Conservation (phyloP, 1,140 invertebrate species). For the Andrena cerasifolii region DNA sequence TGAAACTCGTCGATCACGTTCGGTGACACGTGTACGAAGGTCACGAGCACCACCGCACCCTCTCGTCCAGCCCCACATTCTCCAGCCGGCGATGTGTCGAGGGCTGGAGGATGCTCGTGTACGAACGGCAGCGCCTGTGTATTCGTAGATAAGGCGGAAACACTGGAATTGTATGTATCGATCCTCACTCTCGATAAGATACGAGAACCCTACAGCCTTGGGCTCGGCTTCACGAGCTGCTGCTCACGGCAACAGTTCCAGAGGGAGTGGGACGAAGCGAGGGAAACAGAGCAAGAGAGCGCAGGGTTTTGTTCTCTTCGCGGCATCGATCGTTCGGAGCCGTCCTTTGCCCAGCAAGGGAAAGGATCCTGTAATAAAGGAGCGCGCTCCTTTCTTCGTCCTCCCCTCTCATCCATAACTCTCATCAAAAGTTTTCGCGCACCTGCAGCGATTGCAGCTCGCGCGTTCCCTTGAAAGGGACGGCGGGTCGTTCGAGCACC, state of each 20-base stretch:
- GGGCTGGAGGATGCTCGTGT: conserved; percentile 12
- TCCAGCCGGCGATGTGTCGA: neutral
- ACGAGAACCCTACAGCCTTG: conserved; percentile 49
- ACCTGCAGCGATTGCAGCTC: neutral
- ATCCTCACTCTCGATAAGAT: conserved; percentile 65
- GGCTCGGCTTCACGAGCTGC: conserved; percentile 57
- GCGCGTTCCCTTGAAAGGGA: neutral
- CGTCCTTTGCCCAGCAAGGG: conserved; percentile 55
- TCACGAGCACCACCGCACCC: conserved; percentile 22
- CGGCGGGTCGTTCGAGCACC: neutral
- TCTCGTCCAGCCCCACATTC: neutral
- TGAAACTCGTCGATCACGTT: conserved; percentile 52
- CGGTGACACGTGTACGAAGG: conserved; percentile 37
- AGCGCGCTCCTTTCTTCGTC: conserved; percentile 22
- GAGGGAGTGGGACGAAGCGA: neutral
- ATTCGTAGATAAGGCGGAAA: conserved; percentile 67
- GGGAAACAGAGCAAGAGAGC: neutral
- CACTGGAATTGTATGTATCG: conserved; percentile 65
- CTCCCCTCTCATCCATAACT: conserved; percentile 9
- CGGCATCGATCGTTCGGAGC: conserved; percentile 57
- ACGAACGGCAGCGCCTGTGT: conserved; percentile 52
- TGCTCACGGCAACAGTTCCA: conserved; percentile 52
- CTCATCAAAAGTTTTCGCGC: neutral
- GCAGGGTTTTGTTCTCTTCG: conserved; percentile 51
- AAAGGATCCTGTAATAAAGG: conserved; percentile 60